Base-by-base conservation (phyloP, 2,113 vertebrate genomes). In the Oreotrochilus melanogaster region DNA sequence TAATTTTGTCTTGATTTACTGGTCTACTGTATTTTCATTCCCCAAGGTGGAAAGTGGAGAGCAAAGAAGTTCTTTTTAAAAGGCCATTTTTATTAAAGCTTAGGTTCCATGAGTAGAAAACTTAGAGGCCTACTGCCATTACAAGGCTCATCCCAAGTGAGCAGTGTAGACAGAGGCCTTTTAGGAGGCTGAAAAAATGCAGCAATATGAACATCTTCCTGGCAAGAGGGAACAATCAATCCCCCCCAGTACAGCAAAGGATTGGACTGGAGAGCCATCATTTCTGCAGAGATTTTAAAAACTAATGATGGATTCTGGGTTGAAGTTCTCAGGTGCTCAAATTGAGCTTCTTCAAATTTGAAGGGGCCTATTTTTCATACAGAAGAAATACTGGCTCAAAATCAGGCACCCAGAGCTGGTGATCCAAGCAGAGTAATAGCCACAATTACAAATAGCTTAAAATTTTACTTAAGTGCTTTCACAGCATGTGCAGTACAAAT, bases 1-100 rank as follows among this genome's bases (percentile, higher is more conserved):
- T 79, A 13, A 93, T 95, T 97, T 96, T 96, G 79, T 86, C 53
- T 91, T 94, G 81, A 96, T 91, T 96, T 95, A 94, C 86, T 70
- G 4, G 10, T 22, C 53, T 65, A 42, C 50, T 76, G 33, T 88
- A 69, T 74, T 79, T 88, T 22, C 19, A 65, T 54, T 71, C 48
- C 64, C 79, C 25, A 25, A 85, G 76, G 69, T 35, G 39, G 86
- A 95, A 81, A 91, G 56, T 31, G n/a, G 89, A 93, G 65, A 88
- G 47, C 28, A 96, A 96, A 90, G 67, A 24, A 51, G 11, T 27
- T 73, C 2, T 83, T 76, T 71, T 70, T 28, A 76, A 78, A 90
- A 89, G 47, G 51, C 33, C 60, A 73, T 47, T 89, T 95, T 65
- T 39, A 92, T 74, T 43, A 81, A 45, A 70, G 66, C 24, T 86